Percentiles rank a stretch among this genome's conserved stretches.
phyloP scores from a whole-genome alignment of 2,797 vertebrate species.

The Rhinichthys osculus region DNA sequence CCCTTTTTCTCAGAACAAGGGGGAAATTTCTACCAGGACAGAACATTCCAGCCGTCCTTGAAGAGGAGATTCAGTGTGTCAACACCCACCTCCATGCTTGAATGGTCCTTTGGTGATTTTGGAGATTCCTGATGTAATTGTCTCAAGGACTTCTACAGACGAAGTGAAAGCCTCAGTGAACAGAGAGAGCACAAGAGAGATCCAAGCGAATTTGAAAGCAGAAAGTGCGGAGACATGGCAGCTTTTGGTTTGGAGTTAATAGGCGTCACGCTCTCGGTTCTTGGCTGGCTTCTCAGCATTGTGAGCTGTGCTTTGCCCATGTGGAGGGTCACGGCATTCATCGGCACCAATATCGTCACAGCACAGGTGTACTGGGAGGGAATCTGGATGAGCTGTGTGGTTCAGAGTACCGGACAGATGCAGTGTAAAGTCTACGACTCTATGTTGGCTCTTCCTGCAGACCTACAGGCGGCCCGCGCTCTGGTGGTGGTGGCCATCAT shows the following conservation, averaged over 20 bases:
- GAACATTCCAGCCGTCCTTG: constrained; percentile 44
- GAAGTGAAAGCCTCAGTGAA: constrained; percentile 1
- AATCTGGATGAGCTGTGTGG: constrained; percentile 90
- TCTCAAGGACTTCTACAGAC: background rate
- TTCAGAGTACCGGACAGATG: constrained; percentile 92
- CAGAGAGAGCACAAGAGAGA: constrained; percentile 22
- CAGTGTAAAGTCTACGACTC: constrained; percentile 91
- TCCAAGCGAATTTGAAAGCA: constrained; percentile 21
- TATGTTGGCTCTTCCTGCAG: constrained; percentile 83
- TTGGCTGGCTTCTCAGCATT: constrained; percentile 87
- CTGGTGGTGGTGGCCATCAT: constrained; percentile 85
- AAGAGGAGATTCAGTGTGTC: constrained; percentile 20
- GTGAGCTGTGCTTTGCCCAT: constrained; percentile 87
- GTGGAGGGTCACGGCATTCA: constrained; percentile 92
- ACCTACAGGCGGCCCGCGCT: constrained; percentile 90
- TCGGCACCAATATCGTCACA: constrained; percentile 90
- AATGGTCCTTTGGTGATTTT: constrained; percentile 17
- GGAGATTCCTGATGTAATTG: constrained; percentile 13
- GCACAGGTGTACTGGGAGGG: constrained; percentile 90
- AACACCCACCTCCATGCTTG: constrained; percentile 21
- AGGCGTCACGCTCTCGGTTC: constrained; percentile 79
- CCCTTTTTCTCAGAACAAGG: constrained; percentile 60
- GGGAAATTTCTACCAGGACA: constrained; percentile 49
- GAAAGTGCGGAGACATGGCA: constrained; percentile 67
- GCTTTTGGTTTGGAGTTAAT: constrained; percentile 88